phyloP scores from a whole-genome alignment of 2,113 vertebrate species.

The Cyprinus carpio region DNA sequence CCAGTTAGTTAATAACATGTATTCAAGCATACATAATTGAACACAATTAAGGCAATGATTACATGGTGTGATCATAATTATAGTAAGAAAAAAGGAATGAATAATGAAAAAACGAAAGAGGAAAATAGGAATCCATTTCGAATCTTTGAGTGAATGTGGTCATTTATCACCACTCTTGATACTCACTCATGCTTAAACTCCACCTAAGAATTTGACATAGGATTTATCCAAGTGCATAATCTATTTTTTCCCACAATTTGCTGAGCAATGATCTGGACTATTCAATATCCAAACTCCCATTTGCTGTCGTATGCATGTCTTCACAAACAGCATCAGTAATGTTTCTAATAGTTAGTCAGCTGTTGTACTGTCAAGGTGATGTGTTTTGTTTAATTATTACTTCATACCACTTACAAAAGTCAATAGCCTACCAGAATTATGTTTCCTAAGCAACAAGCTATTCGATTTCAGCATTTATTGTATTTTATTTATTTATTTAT shows the following conservation, averaged over 20 bases:
- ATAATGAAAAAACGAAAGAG: background rate
- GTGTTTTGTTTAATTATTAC: background rate
- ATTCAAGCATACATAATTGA: background rate
- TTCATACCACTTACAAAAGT: background rate
- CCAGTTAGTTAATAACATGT: background rate
- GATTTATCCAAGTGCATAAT: conserved; percentile 46
- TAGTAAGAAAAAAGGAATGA: background rate
- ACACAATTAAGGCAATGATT: background rate
- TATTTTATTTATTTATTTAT: no score
- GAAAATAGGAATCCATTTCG: background rate
- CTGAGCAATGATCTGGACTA: background rate
- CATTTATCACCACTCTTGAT: conserved; percentile 31
- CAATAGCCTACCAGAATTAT: background rate
- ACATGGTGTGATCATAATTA: background rate
- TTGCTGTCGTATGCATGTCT: background rate
- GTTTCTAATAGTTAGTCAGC: background rate
- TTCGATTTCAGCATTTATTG: background rate
- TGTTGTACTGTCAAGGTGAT: background rate
- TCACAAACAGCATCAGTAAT: background rate
- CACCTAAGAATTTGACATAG: conserved; percentile 12
- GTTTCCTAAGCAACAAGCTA: conserved; percentile 11
- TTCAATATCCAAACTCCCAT: background rate
- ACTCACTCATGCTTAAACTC: conserved; percentile 16
- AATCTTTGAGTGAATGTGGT: conserved; percentile 16
- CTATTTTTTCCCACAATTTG: conserved; percentile 12